Evolutionary conservation across 2,113 vertebrate genomes (phyloP), one percentile per base, ranked within the genome.

Genomic region (Salvelinus namaycush): DNA sequence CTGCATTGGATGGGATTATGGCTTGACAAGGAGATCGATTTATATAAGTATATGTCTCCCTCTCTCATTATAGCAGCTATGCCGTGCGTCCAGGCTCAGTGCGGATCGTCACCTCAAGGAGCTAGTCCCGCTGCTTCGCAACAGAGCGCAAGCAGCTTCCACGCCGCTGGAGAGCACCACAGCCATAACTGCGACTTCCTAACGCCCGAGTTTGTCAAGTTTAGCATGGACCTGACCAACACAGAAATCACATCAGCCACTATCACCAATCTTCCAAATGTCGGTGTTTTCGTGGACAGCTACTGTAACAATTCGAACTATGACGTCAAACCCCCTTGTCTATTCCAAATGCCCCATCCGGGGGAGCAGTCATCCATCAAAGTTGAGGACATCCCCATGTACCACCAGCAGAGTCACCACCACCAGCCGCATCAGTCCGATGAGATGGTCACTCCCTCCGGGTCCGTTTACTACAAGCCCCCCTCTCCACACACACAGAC

Each of bases 221-320:
- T 98, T 94, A 99, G 97, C 95, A 99, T 99, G 98, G 98, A 99
- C 91, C 95, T 99, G 71, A 97, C 97, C 83, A 99, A 99, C 95
- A 97, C 96, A 69, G 98, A 99, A 85, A 92, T 97, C 90, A 94
- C 95, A 72, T 94, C 95, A 18, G 81, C 88, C 0, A 70, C 83
- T 82, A 94, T 95, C 84, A 92, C 97, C 76, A 96, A 97, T 82
- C 94, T 96, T 72, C 93, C 96, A 90, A 93, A 92, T 87, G 96
- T 97, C 91, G 96, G 94, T 86, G 94, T 95, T 77, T 92, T 96
- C 90, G 93, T 95, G 91, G 97, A 99, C 93, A 92, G 93, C 83
- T 97, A 96, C 16, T 54, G 51, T 54, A 54, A 54, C 92, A 89
- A 90, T 90, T 90, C 93, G 69, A 92, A 93, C 86, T 98, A 97